phyloP scores from a whole-genome alignment of 2,113 vertebrate species.

The Lophura nycthemera region DNA sequence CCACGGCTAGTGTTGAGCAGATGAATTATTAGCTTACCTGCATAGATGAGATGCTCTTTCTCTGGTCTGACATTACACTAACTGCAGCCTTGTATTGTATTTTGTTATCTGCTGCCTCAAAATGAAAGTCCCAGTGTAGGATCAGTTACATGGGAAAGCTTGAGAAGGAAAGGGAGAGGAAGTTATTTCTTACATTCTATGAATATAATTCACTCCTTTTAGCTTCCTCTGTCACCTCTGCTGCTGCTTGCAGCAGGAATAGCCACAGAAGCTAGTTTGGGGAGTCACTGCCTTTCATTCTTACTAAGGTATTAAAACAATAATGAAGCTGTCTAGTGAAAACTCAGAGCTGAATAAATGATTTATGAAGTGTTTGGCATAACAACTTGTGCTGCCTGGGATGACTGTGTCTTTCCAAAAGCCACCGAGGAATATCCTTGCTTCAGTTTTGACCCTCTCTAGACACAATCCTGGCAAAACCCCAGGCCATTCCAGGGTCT shows the following conservation, averaged over 20 bases:
- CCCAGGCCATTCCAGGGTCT: neutral
- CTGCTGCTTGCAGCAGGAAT: neutral
- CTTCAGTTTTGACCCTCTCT: neutral
- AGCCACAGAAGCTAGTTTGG: neutral
- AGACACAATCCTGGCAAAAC: neutral
- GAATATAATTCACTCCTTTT: neutral
- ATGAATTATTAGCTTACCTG: neutral
- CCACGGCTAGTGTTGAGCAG: fast-evolving
- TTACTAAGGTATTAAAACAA: conserved; percentile 56
- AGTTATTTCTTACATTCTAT: neutral
- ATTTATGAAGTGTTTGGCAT: conserved; percentile 54
- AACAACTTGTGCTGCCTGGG: conserved; percentile 6
- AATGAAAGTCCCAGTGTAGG: neutral
- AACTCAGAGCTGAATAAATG: conserved; percentile 58
- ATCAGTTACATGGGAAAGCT: neutral
- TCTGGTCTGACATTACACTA: neutral
- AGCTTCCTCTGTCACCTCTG: neutral
- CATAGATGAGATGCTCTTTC: neutral
- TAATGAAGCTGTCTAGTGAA: conserved; percentile 53
- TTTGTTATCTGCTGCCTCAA: neutral
- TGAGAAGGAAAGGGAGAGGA: neutral
- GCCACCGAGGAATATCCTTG: neutral
- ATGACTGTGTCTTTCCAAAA: conserved; percentile 26
- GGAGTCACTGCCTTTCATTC: neutral
- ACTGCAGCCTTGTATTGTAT: neutral